Evolutionary conservation across 1,140 invertebrate genomes (phyloP).

Genomic region (Philotrypesis tridentata): DNA sequence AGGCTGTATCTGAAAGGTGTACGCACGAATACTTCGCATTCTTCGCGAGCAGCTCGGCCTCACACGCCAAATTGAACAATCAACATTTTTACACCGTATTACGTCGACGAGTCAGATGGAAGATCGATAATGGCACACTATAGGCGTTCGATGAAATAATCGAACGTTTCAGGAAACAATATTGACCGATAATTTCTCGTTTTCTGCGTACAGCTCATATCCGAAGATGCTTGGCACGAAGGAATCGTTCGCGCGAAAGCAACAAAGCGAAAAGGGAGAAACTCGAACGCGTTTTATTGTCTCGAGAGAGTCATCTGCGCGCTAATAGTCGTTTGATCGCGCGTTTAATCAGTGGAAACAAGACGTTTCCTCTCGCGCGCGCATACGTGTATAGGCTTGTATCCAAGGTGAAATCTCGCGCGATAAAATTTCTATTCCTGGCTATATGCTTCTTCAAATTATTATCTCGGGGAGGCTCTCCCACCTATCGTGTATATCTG

Average conservation of each 20-base stretch:
- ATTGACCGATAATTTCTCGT: neutral
- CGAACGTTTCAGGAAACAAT: too few species aligned
- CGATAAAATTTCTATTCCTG: constrained; percentile 34
- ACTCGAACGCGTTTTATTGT: neutral
- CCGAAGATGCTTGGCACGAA: too few species aligned
- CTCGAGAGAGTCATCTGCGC: neutral
- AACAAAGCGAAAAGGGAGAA: too few species aligned
- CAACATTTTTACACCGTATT: constrained; percentile 2
- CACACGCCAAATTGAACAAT: neutral
- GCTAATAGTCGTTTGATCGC: neutral
- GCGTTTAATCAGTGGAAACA: constrained; percentile 29
- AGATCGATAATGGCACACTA: too few species aligned
- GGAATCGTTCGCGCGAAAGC: too few species aligned
- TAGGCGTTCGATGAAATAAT: neutral
- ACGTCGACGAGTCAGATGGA: too few species aligned
- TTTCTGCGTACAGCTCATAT: too few species aligned
- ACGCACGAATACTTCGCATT: too few species aligned
- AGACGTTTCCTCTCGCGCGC: neutral
- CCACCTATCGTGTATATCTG: too few species aligned
- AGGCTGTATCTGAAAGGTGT: too few species aligned
- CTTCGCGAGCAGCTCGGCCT: neutral
- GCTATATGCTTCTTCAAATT: neutral
- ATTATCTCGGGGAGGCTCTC: neutral
- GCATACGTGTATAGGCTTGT: too few species aligned
- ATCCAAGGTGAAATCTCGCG: constrained; percentile 30